phyloP scores from a whole-genome alignment of 2,797 vertebrate genomes.

The Trematomus bernacchii region DNA sequence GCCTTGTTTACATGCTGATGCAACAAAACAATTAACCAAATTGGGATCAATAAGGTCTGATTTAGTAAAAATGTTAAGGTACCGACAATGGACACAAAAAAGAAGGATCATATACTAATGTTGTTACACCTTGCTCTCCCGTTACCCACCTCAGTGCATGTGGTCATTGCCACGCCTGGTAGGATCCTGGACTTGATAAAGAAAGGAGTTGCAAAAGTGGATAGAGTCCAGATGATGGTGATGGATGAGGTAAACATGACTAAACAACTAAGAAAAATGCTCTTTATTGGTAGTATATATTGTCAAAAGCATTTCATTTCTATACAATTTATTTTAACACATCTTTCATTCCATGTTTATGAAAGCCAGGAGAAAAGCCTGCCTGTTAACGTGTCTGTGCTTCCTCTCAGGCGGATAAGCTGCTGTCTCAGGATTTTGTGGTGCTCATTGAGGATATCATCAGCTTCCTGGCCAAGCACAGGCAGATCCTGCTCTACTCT shows the following conservation, averaged over 20 bases:
- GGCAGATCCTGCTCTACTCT: conserved; percentile 85
- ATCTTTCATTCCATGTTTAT: not conserved
- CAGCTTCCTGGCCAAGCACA: conserved; percentile 79
- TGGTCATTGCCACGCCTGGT: conserved; percentile 85
- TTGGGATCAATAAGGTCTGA: too few relatives aligned
- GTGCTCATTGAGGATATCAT: conserved; percentile 85
- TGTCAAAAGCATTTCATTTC: too few relatives aligned
- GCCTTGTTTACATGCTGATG: too few relatives aligned
- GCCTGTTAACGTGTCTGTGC: too few relatives aligned
- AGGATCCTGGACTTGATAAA: conserved; percentile 85
- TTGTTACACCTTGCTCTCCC: not conserved
- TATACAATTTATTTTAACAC: not conserved
- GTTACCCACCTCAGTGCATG: conserved; percentile 73
- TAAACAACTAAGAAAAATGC: too few relatives aligned
- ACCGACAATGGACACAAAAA: too few relatives aligned
- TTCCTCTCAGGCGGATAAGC: conserved; percentile 80
- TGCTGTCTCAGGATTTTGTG: conserved; percentile 86
- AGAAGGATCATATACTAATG: too few relatives aligned
- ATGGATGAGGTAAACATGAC: conserved; percentile 82
- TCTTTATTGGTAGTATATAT: too few relatives aligned
- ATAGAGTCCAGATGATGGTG: conserved; percentile 80
- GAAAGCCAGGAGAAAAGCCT: too few relatives aligned
- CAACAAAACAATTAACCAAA: too few relatives aligned
- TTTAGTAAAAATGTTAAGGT: too few relatives aligned
- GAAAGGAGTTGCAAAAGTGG: conserved; percentile 84